Evolutionary conservation across 2,888 invertebrate genomes (phyloP).

Genomic region (Hirtodrosophila duncani): DNA sequence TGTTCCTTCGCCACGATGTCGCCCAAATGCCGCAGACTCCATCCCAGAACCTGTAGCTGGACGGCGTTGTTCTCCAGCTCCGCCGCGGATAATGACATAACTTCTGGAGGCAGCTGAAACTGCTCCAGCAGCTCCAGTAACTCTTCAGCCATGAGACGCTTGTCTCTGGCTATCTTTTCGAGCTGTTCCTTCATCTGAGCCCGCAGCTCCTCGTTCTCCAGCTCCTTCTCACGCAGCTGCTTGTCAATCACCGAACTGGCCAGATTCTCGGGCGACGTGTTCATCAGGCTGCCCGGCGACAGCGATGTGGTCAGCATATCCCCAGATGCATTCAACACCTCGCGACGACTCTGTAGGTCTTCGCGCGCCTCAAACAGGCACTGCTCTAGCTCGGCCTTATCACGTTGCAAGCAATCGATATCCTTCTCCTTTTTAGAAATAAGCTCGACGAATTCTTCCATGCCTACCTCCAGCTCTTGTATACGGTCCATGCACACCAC

Average conservation of each 20-base stretch:
- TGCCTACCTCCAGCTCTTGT: slow-evolving; percentile 53
- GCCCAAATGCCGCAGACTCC: neutral
- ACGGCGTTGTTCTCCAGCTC: neutral
- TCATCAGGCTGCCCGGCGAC: slow-evolving; percentile 55
- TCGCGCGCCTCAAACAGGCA: slow-evolving; percentile 71
- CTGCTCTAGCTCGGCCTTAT: slow-evolving; percentile 69
- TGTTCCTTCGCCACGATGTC: neutral
- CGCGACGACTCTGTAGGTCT: slow-evolving; percentile 47
- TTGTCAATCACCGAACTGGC: slow-evolving; percentile 76
- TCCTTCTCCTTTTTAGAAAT: slow-evolving; percentile 43
- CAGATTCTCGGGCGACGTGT: slow-evolving; percentile 74
- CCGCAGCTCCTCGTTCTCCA: slow-evolving; percentile 64
- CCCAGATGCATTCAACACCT: slow-evolving; percentile 63
- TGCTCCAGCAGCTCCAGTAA: neutral
- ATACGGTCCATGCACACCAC: slow-evolving; percentile 53
- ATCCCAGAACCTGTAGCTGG: neutral
- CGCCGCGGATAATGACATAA: too few relatives aligned
- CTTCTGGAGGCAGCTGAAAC: too few relatives aligned
- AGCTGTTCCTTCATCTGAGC: slow-evolving; percentile 41
- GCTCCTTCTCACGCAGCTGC: slow-evolving; percentile 75
- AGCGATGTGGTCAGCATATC: slow-evolving; percentile 70
- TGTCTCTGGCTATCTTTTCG: slow-evolving; percentile 1
- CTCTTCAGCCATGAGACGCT: neutral
- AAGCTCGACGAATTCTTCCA: slow-evolving; percentile 43
- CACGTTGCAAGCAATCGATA: slow-evolving; percentile 58